Evolutionary conservation across 1,140 invertebrate species (phyloP).

Genomic region (Lineus longissimus): DNA sequence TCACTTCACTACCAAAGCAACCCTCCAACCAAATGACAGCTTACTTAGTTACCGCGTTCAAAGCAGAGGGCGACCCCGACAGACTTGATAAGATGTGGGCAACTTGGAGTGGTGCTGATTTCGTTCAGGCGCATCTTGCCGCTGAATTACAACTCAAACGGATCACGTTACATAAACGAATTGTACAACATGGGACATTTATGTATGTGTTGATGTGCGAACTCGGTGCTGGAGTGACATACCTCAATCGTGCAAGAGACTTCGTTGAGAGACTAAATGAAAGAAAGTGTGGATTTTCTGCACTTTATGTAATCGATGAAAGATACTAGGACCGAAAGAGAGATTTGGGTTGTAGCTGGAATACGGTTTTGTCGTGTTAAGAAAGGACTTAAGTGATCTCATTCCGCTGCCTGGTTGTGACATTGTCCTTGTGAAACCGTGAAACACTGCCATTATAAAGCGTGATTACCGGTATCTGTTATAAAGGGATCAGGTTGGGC

Average conservation of each 20-base stretch:
- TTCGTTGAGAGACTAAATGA: conserved; percentile 6
- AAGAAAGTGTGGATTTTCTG: conserved; percentile 1
- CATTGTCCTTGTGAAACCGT: no score
- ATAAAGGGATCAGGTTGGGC: no score
- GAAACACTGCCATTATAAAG: no score
- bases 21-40: background rate
- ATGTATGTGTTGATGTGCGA: conserved; percentile 4
- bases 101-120: conserved; percentile 1
- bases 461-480: no score
- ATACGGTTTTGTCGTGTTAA: no score
- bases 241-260: conserved; percentile 3
- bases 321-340: background rate
- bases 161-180: conserved; percentile 1
- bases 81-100: background rate
- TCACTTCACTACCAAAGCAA: background rate
- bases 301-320: background rate
- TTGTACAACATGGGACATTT: background rate
- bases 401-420: no score
- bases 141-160: background rate
- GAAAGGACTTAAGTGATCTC: no score
- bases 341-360: no score
- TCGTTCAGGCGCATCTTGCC: background rate
- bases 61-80: conserved; percentile 2
- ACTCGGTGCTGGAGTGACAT: background rate
- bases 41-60: background rate